Evolutionary conservation across 2,797 vertebrate species (phyloP).

Genomic region (Ataeniobius toweri): DNA sequence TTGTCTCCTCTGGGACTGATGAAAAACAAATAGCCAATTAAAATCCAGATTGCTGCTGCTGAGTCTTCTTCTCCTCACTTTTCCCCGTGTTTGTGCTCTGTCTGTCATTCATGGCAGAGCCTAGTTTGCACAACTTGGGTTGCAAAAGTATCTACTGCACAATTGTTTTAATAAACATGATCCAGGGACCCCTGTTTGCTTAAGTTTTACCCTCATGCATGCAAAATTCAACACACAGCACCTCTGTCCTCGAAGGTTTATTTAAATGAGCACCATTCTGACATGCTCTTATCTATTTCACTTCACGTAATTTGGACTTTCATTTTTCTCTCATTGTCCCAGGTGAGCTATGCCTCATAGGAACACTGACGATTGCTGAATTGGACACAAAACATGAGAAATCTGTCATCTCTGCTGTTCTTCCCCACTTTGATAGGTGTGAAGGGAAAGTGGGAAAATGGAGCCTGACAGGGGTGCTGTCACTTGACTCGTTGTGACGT

Average conservation of each 20-base stretch:
- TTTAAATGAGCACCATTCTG: conserved; percentile 45
- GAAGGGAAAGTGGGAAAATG: conserved; percentile 34
- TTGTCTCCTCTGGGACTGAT: conserved; percentile 76
- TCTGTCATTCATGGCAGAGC: conserved; percentile 49
- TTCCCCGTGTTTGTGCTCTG: conserved; percentile 25
- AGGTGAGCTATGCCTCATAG: conserved; percentile 26
- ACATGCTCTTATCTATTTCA: conserved; percentile 42
- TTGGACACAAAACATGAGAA: conserved; percentile 36
- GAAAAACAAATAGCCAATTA: conserved; percentile 81
- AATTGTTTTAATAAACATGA: conserved; percentile 64
- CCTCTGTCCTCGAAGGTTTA: conserved; percentile 24
- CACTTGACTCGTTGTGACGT: conserved; percentile 60
- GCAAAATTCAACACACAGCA: conserved; percentile 14
- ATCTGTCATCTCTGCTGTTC: conserved; percentile 48
- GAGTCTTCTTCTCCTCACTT: conserved; percentile 37
- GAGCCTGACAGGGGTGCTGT: conserved; percentile 57
- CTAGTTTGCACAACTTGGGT: conserved; percentile 61
- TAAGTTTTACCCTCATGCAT: conserved; percentile 33
- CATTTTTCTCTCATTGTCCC: conserved; percentile 36
- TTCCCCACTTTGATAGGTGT: conserved; percentile 53
- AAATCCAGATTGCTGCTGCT: conserved; percentile 59
- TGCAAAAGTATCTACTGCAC: conserved; percentile 49
- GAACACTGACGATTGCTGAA: conserved; percentile 46
- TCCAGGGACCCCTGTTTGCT: conserved; percentile 26
- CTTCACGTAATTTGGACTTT: conserved; percentile 49